Percentiles rank a stretch among this genome's conserved stretches.
phyloP scores from a whole-genome alignment of 2,113 vertebrate genomes.

The Vulpes ferrilata region DNA sequence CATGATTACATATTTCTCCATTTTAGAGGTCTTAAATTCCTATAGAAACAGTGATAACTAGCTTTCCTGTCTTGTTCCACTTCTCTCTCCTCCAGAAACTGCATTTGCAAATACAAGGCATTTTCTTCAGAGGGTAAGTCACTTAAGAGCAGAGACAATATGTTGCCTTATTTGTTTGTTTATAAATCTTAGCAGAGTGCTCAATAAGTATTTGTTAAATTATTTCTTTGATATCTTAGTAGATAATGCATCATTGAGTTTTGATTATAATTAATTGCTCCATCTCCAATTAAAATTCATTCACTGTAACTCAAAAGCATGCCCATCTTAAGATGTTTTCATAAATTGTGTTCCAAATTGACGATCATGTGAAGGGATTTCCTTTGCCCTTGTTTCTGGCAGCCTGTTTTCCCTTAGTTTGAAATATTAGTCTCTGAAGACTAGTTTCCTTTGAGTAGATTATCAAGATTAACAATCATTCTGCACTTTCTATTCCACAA shows the following conservation, averaged over 20 bases:
- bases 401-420: constrained; percentile 70
- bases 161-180: neutral
- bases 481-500: constrained; percentile 30
- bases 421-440: constrained; percentile 74
- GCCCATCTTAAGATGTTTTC: constrained; percentile 30
- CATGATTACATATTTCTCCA: neutral
- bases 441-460: constrained; percentile 69
- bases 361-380: constrained; percentile 57
- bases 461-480: constrained; percentile 77
- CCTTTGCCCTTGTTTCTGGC: constrained; percentile 32
- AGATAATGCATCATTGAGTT: constrained; percentile 2
- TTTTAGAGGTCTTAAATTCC: neutral
- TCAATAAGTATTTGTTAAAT: constrained; percentile 72
- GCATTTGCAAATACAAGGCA: neutral
- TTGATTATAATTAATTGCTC: constrained; percentile 63
- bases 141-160: neutral
- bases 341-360: constrained; percentile 61
- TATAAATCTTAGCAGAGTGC: constrained; percentile 40
- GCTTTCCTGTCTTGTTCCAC: neutral
- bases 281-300: constrained; percentile 61
- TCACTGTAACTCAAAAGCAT: neutral
- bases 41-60: neutral
- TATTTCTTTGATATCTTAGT: constrained; percentile 47
- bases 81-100: neutral
- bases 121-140: neutral